These are phyloP conservation scores for Vespertilio murinus DNA, from an alignment of 2,797 vertebrate genomes.

Conservation along the genomic window DNA sequence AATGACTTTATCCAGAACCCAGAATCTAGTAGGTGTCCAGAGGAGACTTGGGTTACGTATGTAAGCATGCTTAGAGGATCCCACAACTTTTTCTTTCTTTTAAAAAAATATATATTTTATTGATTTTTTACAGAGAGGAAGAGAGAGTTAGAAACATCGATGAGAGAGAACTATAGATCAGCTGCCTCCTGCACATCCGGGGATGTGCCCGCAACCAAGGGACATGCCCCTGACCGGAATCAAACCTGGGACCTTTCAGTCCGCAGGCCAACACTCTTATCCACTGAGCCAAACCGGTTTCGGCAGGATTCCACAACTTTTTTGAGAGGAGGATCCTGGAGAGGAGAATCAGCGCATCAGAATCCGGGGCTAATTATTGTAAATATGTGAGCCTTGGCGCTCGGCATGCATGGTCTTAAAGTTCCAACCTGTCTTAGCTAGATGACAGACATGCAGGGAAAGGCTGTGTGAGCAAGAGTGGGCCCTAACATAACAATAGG, in stretches of 20 bases:
- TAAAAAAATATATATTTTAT: too few relatives aligned
- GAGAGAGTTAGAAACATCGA: too few relatives aligned
- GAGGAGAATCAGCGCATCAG: not conserved
- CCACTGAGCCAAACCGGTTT: too few relatives aligned
- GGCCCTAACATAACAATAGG: not conserved
- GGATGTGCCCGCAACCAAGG: too few relatives aligned
- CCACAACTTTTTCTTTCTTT: not conserved
- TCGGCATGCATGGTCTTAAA: not conserved
- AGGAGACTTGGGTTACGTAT: not conserved
- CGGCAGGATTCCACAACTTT: not conserved
- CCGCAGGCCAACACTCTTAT: too few relatives aligned
- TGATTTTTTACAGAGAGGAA: too few relatives aligned
- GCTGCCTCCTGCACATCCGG: too few relatives aligned
- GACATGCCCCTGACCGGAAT: too few relatives aligned
- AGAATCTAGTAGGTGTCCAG: not conserved
- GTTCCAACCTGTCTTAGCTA: not conserved
- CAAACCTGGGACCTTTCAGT: too few relatives aligned
- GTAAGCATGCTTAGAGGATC: not conserved
- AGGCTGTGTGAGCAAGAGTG: not conserved
- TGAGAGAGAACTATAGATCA: too few relatives aligned
- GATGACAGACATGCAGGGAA: not conserved
- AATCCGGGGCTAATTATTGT: not conserved
- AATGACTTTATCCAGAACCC: not conserved
- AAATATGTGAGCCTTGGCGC: not conserved
- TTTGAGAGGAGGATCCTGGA: not conserved